These are phyloP conservation scores for Metridium senile DNA, from an alignment of 92 coral and sea anemone species.

Conservation along the genomic window DNA sequence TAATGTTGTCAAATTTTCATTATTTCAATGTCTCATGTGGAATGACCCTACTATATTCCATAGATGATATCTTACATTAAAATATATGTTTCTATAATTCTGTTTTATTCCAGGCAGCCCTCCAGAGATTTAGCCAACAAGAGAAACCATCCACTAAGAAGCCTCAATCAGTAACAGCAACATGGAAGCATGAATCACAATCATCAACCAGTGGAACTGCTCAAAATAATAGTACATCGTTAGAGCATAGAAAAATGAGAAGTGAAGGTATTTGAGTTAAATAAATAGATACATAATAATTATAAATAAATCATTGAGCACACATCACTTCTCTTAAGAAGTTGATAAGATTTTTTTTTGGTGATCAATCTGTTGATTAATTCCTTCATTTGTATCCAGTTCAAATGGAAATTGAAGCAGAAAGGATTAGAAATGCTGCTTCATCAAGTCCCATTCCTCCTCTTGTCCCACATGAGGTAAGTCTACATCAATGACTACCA, in stretches of 20 bases:
- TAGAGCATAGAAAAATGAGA: conserved; percentile 43
- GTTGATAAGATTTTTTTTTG: no score
- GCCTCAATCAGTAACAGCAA: conserved; percentile 77
- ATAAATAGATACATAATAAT: no score
- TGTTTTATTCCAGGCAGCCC: conserved; percentile 61
- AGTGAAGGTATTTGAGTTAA: conserved; percentile 57
- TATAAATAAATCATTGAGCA: no score
- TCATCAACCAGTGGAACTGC: conserved; percentile 10
- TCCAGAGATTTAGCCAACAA: conserved; percentile 61
- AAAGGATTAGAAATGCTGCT: background rate
- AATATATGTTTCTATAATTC: background rate
- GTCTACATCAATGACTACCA: background rate
- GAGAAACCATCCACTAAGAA: conserved; percentile 57
- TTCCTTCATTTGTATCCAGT: no score
- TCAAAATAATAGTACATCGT: conserved; percentile 10
- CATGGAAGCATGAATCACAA: conserved; percentile 65
- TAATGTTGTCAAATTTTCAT: no score
- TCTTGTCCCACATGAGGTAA: background rate
- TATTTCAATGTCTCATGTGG: no score
- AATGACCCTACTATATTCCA: no score
- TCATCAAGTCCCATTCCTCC: conserved; percentile 1
- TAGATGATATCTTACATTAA: no score
- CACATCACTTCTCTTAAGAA: no score
- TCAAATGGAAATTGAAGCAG: conserved; percentile 1
- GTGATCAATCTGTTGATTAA: no score